Evolutionary conservation across 2,113 vertebrate species (phyloP), one percentile per base, ranked within the genome.

Genomic region (Sander vitreus): DNA sequence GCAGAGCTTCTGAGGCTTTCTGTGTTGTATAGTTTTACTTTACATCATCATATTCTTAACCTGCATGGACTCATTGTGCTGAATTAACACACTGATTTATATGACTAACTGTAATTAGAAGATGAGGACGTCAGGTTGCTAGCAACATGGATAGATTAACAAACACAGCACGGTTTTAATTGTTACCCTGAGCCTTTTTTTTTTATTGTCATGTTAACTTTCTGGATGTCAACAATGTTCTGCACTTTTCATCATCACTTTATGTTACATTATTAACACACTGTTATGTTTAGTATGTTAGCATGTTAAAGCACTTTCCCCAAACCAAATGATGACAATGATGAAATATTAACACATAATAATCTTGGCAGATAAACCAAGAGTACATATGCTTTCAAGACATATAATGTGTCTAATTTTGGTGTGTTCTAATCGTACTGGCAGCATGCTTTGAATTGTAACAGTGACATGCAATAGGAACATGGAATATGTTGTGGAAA

Each of bases 361-460:
- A 67, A 76, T 39, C 48, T 39, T 23, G 21, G 70, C 15, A 21
- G 36, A 71, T 62, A 23, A 62, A 23, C 18, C 21, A 7, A 33
- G 60, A 36, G 54, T 67, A 30, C n/a, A 27, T 47, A 16, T 13
- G 1, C 0, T 21, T 36, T 11, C 43, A 81, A 81, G 85, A 84
- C 80, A 63, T 65, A 30, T 69, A 78, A 66, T 54, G 30, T 67
- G 45, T 73, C 65, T 87, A 80, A 84, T 89, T 88, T 69, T 71
- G 78, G 79, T 71, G 27, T 60, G 66, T 79, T 83, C 63, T 23
- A 19, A 25, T 92, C 55, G 80, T 30, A 78, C 60, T 25, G 59
- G 43, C 65, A 77, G 74, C 81, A 73, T 82, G 59, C 64, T 78
- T 65, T 78, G 76, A 71, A 80, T 59, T 79, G 75, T 72, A 74